Base-by-base conservation (phyloP, 2,113 vertebrate species). In the Thunnus thynnus region DNA sequence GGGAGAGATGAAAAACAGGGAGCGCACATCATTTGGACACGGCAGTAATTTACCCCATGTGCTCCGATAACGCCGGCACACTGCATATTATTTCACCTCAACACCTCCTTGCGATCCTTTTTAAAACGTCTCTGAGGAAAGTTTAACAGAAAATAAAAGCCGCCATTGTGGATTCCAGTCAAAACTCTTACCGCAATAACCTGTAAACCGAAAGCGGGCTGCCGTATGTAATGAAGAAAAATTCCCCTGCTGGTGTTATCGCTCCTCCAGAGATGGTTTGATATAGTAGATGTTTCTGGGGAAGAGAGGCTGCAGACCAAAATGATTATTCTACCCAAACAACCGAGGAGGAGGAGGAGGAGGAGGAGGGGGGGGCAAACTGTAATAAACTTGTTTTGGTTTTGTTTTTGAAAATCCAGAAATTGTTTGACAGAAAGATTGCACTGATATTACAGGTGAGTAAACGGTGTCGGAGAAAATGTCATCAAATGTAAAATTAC, bases 71-170 rank as follows among this genome's bases (percentile, higher is more conserved):
- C 69, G 48, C 13, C 30, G 30, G 3, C 65, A 32, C 72, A 22
- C 44, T 10, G 47, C 50, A 22, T 14, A 36, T 76, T 22, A 72
- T 69, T 80, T 82, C 60, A 76, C 56, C 68, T 76, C 72, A 13
- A 56, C 72, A 54, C 57, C 62, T 67, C 51, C 6, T 4, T 69
- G 58, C 13, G 30, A 57, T 73, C 76, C 62, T 67, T 7, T 22
- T 66, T 68, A 61, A 64, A 84, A 67, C 36, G 60, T 77, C 69
- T 75, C 62, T 1, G 60, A 57, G 56, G 65, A 79, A 85, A 77
- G 73, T 89, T 88, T 68, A 54, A 27, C 70, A 77, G 74, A 36
- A 88, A 90, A 86, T 85, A 36, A 85, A 64, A 83, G n/a, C 32
- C 51, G 27, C 36, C 47, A 5, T 51, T 70, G 71, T 65, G 41